Percentiles rank a stretch among this genome's conserved stretches.
Evolutionary conservation across 2,797 vertebrate species (phyloP).

Genomic region (Stomatorhinus walkeri): DNA sequence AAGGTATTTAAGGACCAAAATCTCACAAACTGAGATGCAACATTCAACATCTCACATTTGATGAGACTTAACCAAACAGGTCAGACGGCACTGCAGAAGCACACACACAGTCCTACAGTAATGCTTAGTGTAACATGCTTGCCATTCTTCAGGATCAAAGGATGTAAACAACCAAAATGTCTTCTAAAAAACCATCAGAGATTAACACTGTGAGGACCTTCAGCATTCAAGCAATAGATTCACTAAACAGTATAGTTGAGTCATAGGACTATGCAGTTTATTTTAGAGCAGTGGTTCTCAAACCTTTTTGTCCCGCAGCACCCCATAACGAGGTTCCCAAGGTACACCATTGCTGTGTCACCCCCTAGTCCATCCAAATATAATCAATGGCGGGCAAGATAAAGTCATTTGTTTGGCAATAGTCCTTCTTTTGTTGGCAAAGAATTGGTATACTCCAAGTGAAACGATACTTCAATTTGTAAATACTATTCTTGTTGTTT

Average conservation of each 20-base stretch:
- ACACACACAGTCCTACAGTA: slow-evolving; percentile 38
- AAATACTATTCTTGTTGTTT: neutral
- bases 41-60: slow-evolving; percentile 3
- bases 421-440: neutral
- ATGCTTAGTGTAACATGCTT: slow-evolving; percentile 47
- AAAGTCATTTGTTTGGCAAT: neutral
- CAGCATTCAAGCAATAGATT: slow-evolving; percentile 44
- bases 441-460: neutral
- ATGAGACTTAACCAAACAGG: slow-evolving; percentile 26
- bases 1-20: slow-evolving; percentile 63
- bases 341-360: neutral
- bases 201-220: slow-evolving; percentile 50
- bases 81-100: slow-evolving; percentile 45
- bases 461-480: neutral
- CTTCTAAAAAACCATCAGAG: slow-evolving; percentile 43
- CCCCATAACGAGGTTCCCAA: neutral
- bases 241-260: slow-evolving; percentile 42
- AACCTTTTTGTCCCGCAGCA: neutral
- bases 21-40: slow-evolving; percentile 27
- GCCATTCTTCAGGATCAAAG: slow-evolving; percentile 71
- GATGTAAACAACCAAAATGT: slow-evolving; percentile 67
- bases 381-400: neutral
- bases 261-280: slow-evolving; percentile 42
- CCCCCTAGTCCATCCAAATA: neutral
- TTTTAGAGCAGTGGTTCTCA: slow-evolving; percentile 27